Evolutionary conservation across 2,797 vertebrate genomes (phyloP), one percentile per base, ranked within the genome.

Genomic region (Danio kyathit): DNA sequence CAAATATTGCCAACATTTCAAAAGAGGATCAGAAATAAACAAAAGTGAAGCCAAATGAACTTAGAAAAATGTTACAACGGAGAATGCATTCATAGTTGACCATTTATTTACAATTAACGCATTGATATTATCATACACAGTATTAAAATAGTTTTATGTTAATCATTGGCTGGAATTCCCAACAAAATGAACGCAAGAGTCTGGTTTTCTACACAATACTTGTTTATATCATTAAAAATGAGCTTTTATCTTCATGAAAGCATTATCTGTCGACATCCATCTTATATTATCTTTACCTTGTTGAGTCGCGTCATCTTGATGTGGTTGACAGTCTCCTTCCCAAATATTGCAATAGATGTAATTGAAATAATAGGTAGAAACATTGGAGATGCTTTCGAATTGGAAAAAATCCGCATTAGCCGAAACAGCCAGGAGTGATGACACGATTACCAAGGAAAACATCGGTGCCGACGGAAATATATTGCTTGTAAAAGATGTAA

Each of bases 301-400:
- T n/a, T 93, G 91, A 66, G 92, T 88, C 48, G 90, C 91, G 91
- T 95, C 94, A 59, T 95, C 95, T 41, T 95, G 95, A 80, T 94
- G 89, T 6, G 94, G 93, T 79, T 94, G 93, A 85, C 95, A 95
- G 51, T 94, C 94, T 14, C 94, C 94, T 85, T 95, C 94, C 94
- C 94, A 95, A 29, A 95, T 90, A 69, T 94, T 94, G 69, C 95
- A 95, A 85, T 95, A 95, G 72, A 95, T 88, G 51, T 95, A 95
- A 88, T 95, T 95, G 11, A 95, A 95, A 81, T 95, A 95, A 86
- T 95, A 95, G 1, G 89, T 87, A 0, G 95, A 95, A 0, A 89
- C 91, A 82, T 95, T 95, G 19, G 94, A 94, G 56, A 95, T 91
- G 77, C 91, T 93, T 69, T 92, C 94, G 67, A 95, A 88, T 2